These are phyloP conservation scores for Trematocara unimaculatum DNA, from an alignment of 2,113 vertebrate genomes.

Conservation along the genomic window DNA sequence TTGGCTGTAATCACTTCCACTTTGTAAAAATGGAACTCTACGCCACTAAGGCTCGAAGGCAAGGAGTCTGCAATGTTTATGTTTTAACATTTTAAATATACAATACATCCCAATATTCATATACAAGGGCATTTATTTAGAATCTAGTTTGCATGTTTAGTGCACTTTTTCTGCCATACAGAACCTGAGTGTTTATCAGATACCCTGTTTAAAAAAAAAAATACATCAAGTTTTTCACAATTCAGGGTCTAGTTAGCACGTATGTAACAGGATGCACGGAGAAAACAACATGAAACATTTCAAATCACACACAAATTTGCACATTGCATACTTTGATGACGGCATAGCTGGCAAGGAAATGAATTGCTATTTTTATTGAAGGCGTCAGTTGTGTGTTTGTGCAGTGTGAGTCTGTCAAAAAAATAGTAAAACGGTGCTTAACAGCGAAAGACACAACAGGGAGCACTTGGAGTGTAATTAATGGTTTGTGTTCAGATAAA, in stretches of 20 bases:
- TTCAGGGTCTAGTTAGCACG: constrained; percentile 3
- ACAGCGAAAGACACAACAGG: background rate
- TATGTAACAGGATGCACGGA: background rate
- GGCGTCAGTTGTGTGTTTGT: background rate
- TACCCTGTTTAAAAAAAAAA: background rate
- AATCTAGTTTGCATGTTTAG: background rate
- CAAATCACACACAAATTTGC: background rate
- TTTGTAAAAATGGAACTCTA: constrained; percentile 61
- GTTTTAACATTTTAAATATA: constrained; percentile 59
- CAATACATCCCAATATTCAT: constrained; percentile 29
- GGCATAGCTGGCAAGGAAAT: background rate
- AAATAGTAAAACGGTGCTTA: background rate
- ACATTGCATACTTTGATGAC: background rate
- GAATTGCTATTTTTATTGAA: background rate
- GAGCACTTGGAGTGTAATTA: background rate
- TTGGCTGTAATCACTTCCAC: constrained; percentile 84
- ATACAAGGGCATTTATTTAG: background rate
- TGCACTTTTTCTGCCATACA: background rate
- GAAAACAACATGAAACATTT: background rate
- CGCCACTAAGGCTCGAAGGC: background rate
- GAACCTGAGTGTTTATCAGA: constrained; percentile 15
- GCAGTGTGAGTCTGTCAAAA: background rate
- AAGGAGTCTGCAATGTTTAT: constrained; percentile 53
- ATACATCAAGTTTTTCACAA: constrained; percentile 7
- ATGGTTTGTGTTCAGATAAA: background rate